Evolutionary conservation across 2,888 invertebrate species (phyloP), one percentile per base, ranked within the genome.

Genomic region (Eupeodes luniger): DNA sequence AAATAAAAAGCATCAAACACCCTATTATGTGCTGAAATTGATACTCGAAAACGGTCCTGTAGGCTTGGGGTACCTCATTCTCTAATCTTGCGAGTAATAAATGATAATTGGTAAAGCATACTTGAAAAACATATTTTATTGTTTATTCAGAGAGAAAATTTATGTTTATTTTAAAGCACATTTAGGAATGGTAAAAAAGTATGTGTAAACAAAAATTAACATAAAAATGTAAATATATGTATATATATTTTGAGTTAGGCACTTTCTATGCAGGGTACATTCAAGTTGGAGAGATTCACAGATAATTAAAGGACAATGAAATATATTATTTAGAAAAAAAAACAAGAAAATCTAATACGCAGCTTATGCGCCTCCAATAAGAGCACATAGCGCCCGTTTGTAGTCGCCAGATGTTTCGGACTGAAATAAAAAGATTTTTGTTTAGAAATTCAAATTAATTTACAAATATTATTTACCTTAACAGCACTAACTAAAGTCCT

Each of bases 401-500:
- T 95, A 95, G 90, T 95, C 95, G 5, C 95, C 95, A 53, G 94
- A 94, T 19, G 95, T 95, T 91, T 95, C 95, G 83, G 93, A 93
- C 94, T 94, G 93, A 81, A 91, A 80, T 12, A n/a, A 40, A 64
- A 27, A 34, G 1, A 57, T 7, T 14, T 14, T 12, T 14, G 12
- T 57, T 57, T 5, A 34, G 2, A 12, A 12, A 5, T 27, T 27
- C 0, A 40, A 34, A 7, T 76, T 40, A 64, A 19, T 69, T 74
- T 59, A 11, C 1, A n/a, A 40, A 40, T 4, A 40, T 4, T 7
- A 51, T 19, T 91, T 94, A 96, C 96, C 95, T 94, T 94, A 74
- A 96, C 93, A 90, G 95, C 96, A 91, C 95, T 95, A 90, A 95
- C 94, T 90, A 96, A 92, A 0, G 96, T 96, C 90, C 96, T 96